Evolutionary conservation across 2,888 invertebrate species (phyloP).

Genomic region (Odontocolon sp.): DNA sequence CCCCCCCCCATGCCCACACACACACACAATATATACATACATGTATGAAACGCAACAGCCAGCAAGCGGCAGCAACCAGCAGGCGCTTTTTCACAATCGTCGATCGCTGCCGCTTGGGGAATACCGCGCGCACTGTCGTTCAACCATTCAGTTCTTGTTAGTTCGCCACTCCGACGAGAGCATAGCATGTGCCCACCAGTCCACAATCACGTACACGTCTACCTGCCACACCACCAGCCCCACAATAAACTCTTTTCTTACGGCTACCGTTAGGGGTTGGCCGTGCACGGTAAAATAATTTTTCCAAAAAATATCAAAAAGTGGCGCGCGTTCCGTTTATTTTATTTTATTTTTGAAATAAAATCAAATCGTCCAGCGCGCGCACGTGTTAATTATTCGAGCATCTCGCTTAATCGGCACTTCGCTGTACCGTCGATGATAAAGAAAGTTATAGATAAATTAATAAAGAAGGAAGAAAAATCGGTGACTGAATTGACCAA

Average conservation of each 20-base stretch:
- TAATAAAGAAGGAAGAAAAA: no score
- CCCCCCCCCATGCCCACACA: background rate
- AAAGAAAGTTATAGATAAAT: no score
- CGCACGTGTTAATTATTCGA: conserved; percentile 5
- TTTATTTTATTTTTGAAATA: background rate
- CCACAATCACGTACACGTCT: conserved; percentile 72
- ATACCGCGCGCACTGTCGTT: conserved; percentile 17
- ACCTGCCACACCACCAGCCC: conserved; percentile 74
- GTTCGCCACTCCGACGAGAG: conserved; percentile 62
- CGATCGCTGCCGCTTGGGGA: conserved; percentile 10
- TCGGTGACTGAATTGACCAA: background rate
- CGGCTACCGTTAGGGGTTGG: conserved; percentile 76
- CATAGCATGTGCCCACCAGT: conserved; percentile 78
- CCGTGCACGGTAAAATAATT: background rate
- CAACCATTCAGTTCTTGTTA: conserved; percentile 60
- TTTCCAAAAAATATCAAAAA: background rate
- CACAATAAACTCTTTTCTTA: conserved; percentile 76
- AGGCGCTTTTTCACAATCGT: conserved; percentile 10
- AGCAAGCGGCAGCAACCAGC: background rate
- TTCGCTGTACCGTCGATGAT: no score
- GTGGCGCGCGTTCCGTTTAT: conserved; percentile 1
- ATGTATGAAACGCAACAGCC: background rate
- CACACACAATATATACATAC: background rate
- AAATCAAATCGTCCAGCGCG: background rate
- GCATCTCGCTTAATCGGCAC: background rate